Evolutionary conservation across 2,888 invertebrate genomes (phyloP), one percentile per base, ranked within the genome.

Genomic region (Cataglyphis cursor): DNA sequence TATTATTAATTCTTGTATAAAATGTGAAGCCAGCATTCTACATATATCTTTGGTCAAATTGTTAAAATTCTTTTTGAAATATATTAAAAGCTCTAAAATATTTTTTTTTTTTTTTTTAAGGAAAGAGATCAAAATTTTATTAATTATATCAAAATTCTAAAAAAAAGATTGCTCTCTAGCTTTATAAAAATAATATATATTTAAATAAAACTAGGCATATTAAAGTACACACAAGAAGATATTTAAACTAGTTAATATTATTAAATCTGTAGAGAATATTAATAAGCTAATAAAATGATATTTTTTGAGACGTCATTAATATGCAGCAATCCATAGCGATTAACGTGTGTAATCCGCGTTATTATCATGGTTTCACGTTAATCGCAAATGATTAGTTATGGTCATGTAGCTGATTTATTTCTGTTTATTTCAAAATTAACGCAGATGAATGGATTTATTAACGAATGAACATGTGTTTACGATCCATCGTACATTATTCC

Each of bases 341-440:
- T 12, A 48, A 64, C 21, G 38, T 38, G 24, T 24, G 38, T 38
- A 66, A 76, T 21, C 35, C 35, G 51, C 35, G 64, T 64, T 24
- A 75, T 75, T 75, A 62, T 35, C 75, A 24, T 15, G 21, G 15
- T 3, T 28, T 31, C n/a, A 54, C 41, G 21, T 61, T 61, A 61
- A 6, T 61, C 62, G 35, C 28, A 10, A 38, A 59, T 12, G 24
- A 2, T 51, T 51, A 41, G 31, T n/a, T 64, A 10, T 28, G 24
- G 15, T 66, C 48, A 18, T n/a, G 24, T 5, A 44, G 44, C n/a
- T 62, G n/a, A n/a, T n/a, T n/a, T n/a, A n/a, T n/a, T n/a, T n/a
- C n/a, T n/a, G n/a, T n/a, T 41, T 41, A 66, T 66, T 76, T 41
- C 68, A 10, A 76, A 15, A 57, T 76, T 21, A 66, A 76, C 15